phyloP scores from a whole-genome alignment of 2,888 invertebrate species.

The Allacma fusca region DNA sequence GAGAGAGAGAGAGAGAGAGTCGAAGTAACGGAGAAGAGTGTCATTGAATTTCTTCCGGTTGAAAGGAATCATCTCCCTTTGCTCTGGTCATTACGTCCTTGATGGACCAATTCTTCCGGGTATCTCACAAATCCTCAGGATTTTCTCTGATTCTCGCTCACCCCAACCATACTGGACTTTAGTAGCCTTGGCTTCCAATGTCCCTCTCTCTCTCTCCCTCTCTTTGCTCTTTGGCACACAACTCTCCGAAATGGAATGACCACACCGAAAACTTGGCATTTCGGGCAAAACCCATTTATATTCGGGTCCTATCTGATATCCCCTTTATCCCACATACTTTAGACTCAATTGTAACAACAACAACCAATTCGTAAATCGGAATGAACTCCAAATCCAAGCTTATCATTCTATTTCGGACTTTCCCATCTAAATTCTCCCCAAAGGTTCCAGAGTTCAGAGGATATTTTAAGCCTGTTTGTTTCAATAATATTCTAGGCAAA shows the following conservation, averaged over 20 bases:
- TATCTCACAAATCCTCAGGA: constrained; percentile 31
- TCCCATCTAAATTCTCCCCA: too few species aligned
- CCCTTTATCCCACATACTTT: constrained; percentile 5
- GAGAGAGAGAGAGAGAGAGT: neutral
- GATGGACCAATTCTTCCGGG: constrained; percentile 52
- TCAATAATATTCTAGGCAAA: too few species aligned
- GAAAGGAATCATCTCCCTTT: constrained; percentile 39
- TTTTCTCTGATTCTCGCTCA: constrained; percentile 14
- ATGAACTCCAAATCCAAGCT: too few species aligned
- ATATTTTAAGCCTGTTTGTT: too few species aligned
- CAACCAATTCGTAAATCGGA: too few species aligned
- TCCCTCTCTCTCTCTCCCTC: constrained; percentile 9
- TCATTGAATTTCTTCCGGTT: constrained; percentile 46
- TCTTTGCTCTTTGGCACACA: constrained; percentile 19
- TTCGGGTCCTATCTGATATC: neutral
- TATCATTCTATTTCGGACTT: too few species aligned
- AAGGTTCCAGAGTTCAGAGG: neutral
- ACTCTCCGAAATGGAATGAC: neutral
- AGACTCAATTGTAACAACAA: neutral
- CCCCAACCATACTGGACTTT: neutral
- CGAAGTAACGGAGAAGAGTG: neutral
- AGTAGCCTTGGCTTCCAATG: neutral
- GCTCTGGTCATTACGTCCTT: constrained; percentile 52
- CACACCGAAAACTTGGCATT: neutral
- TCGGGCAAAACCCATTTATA: neutral